A percentile compares a stretch with the other conserved stretches of the same genome.
These are phyloP conservation scores for Frieseomelitta varia DNA, from an alignment of 1,140 invertebrate species.

Conservation along the genomic window DNA sequence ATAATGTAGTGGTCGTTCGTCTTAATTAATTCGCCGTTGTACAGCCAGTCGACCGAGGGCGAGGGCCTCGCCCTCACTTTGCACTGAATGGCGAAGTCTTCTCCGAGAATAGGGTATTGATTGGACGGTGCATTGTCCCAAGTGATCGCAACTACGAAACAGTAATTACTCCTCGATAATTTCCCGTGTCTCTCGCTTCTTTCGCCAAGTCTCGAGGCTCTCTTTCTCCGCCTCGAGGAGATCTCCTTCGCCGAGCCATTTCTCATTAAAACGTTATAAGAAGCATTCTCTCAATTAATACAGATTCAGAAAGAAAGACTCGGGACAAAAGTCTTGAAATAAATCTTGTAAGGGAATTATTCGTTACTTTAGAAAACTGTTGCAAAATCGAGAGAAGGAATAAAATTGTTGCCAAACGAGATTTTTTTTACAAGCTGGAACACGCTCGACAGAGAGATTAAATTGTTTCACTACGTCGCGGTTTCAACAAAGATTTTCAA, in stretches of 20 bases:
- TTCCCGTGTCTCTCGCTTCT: background rate
- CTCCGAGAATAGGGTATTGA: constrained; percentile 90
- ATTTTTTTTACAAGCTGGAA: background rate
- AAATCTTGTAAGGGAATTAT: too few species aligned
- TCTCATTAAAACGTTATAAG: background rate
- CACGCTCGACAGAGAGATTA: background rate
- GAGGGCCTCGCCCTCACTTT: constrained; percentile 92
- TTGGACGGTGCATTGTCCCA: constrained; percentile 92
- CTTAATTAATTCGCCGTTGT: constrained; percentile 86
- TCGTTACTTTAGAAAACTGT: too few species aligned
- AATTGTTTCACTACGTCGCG: background rate
- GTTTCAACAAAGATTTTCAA: background rate
- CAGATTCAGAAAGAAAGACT: too few species aligned
- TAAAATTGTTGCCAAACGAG: too few species aligned
- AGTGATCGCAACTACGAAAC: constrained; percentile 88
- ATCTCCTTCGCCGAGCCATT: background rate
- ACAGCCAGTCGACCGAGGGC: constrained; percentile 92
- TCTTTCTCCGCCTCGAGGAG: background rate
- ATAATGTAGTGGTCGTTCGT: constrained; percentile 88
- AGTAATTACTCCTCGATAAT: constrained; percentile 6
- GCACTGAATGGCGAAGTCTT: constrained; percentile 90
- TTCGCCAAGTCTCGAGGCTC: background rate
- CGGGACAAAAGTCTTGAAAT: too few species aligned
- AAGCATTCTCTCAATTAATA: background rate
- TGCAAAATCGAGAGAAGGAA: too few species aligned